Percentiles rank a stretch among this genome's conserved stretches.
Conservation (phyloP, 2,888 invertebrate species). For the Agonopterix alstromeriana region DNA sequence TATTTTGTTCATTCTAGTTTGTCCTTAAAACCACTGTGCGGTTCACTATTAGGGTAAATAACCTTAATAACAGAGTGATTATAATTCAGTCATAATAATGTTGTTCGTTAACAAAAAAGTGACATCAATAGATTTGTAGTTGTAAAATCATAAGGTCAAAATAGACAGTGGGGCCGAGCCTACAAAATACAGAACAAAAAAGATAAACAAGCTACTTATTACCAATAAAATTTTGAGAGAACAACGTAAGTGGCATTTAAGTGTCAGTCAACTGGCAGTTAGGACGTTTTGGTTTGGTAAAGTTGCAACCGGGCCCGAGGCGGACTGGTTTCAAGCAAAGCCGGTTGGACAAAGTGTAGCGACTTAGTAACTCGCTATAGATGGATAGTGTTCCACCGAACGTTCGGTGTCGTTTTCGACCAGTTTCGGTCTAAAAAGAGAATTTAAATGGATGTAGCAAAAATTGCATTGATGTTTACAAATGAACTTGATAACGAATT, state of each 20-base stretch:
- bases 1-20: conserved; percentile 33
- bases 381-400: not conserved
- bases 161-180: conserved; percentile 25
- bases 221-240: conserved; percentile 67
- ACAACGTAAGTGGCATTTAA: conserved; percentile 69
- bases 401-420: no score
- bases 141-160: conserved; percentile 27
- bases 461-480: no score
- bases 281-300: conserved; percentile 38
- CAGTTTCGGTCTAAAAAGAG: no score
- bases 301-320: conserved; percentile 26
- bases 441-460: no score
- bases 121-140: no score
- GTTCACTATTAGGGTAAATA: not conserved
- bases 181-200: conserved; percentile 34
- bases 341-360: conserved; percentile 70
- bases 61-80: not conserved
- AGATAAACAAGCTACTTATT: conserved; percentile 58
- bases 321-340: conserved; percentile 48
- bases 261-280: conserved; percentile 72
- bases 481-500: no score
- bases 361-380: conserved; percentile 34
- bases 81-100: no score
- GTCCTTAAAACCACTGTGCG: conserved; percentile 35
- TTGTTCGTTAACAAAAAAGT: no score